Percentiles rank a stretch among this genome's conserved stretches.
phyloP scores from a whole-genome alignment of 2,888 invertebrate genomes.

The Clunio marinus region DNA sequence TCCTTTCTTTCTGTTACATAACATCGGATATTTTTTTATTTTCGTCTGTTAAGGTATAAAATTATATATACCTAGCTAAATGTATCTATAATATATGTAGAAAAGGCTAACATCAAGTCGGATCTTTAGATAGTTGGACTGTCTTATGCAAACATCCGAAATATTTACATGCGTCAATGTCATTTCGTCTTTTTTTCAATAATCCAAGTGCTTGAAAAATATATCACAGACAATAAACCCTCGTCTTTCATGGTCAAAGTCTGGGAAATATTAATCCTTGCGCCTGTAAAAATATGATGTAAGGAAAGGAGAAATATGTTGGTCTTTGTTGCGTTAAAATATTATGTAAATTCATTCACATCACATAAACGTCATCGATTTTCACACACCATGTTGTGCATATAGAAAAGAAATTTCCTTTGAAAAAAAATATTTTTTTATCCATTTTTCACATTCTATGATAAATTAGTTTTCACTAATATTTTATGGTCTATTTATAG shows the following conservation, averaged over 20 bases:
- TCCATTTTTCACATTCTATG: background rate
- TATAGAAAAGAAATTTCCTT: background rate
- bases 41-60: too few species aligned
- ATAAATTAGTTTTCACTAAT: constrained; percentile 13
- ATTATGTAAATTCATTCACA: constrained; percentile 24
- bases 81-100: too few species aligned
- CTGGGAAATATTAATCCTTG: background rate
- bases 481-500: constrained; percentile 26
- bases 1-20: background rate
- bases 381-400: constrained; percentile 1
- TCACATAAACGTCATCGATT: constrained; percentile 25
- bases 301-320: background rate
- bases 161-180: too few species aligned
- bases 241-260: background rate
- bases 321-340: background rate
- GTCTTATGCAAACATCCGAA: too few species aligned
- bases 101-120: too few species aligned
- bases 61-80: too few species aligned
- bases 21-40: too few species aligned
- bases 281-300: background rate
- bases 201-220: too few species aligned
- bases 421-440: background rate
- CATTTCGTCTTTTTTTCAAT: too few species aligned
- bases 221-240: background rate
- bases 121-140: too few species aligned